phyloP scores from a whole-genome alignment of 2,888 invertebrate genomes.

The Rhorus exstirpatorius region DNA sequence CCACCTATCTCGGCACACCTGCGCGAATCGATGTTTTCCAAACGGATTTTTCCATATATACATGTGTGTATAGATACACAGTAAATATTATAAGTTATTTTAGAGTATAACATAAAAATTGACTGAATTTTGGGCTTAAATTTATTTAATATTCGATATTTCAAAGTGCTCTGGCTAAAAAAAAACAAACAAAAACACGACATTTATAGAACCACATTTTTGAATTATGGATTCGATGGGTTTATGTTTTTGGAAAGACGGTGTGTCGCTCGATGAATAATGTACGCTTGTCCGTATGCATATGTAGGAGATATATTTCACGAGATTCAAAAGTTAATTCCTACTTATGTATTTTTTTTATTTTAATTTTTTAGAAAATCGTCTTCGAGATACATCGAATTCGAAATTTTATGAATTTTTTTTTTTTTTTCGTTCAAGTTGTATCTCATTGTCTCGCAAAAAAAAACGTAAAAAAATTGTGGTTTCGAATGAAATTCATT shows the following conservation, averaged over 20 bases:
- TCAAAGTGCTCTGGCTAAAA: not conserved
- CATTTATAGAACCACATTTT: slow-evolving; percentile 1
- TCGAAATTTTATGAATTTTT: too few species aligned
- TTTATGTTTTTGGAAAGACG: slow-evolving; percentile 77
- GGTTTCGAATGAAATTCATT: too few species aligned
- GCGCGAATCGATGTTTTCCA: slow-evolving; percentile 44
- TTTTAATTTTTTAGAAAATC: too few species aligned
- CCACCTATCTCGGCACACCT: slow-evolving; percentile 54
- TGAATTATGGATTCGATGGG: not conserved
- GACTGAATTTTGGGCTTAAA: not conserved
- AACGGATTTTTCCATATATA: slow-evolving; percentile 37
- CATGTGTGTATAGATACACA: too few species aligned
- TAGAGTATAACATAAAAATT: not conserved
- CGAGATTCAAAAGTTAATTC: too few species aligned
- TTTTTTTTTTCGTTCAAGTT: too few species aligned
- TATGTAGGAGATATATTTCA: not conserved
- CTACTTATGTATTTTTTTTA: too few species aligned
- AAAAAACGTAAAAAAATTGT: too few species aligned
- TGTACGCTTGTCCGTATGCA: not conserved
- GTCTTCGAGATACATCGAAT: too few species aligned
- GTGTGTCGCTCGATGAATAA: not conserved
- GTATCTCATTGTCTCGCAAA: too few species aligned
- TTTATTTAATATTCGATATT: not conserved
- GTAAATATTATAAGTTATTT: not conserved
- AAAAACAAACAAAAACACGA: not conserved